These are phyloP conservation scores for Pelvicachromis taeniatus DNA, from an alignment of 2,113 vertebrate genomes.

Conservation along the genomic window DNA sequence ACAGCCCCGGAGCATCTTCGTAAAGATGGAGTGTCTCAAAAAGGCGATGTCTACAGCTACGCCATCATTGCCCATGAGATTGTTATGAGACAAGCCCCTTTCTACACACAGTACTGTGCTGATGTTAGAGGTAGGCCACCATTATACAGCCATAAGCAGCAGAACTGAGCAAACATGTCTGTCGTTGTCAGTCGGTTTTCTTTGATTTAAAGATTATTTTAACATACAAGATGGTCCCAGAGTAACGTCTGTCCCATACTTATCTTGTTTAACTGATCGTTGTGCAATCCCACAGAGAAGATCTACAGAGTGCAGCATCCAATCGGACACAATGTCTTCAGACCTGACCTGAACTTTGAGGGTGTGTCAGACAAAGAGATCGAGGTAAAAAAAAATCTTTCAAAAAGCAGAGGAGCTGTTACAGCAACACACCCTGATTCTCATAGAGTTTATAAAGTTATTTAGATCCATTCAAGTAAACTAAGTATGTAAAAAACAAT, in stretches of 20 bases:
- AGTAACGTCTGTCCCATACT: neutral
- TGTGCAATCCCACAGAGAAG: slow-evolving; percentile 77
- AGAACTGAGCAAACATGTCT: neutral
- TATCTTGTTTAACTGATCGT: neutral
- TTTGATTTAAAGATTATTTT: neutral
- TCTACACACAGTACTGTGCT: slow-evolving; percentile 75
- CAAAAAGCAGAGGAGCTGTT: neutral
- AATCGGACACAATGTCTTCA: slow-evolving; percentile 64
- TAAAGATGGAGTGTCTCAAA: slow-evolving; percentile 82
- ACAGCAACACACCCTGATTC: neutral
- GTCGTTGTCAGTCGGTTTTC: neutral
- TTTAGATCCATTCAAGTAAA: neutral
- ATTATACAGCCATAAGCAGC: neutral
- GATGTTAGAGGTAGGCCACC: slow-evolving; percentile 50
- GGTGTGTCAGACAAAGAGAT: slow-evolving; percentile 78
- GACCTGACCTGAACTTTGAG: slow-evolving; percentile 87
- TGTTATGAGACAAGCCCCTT: slow-evolving; percentile 78
- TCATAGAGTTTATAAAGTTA: neutral
- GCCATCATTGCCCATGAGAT: slow-evolving; percentile 95
- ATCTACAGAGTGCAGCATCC: slow-evolving; percentile 81
- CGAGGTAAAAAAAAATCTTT: slow-evolving; percentile 75
- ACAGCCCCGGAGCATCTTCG: slow-evolving; percentile 92
- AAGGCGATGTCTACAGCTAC: slow-evolving; percentile 94
- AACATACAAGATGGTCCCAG: neutral
- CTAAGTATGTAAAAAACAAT: neutral